Conservation (phyloP, 2,888 invertebrate species). For the Drosophila glabriapex region DNA sequence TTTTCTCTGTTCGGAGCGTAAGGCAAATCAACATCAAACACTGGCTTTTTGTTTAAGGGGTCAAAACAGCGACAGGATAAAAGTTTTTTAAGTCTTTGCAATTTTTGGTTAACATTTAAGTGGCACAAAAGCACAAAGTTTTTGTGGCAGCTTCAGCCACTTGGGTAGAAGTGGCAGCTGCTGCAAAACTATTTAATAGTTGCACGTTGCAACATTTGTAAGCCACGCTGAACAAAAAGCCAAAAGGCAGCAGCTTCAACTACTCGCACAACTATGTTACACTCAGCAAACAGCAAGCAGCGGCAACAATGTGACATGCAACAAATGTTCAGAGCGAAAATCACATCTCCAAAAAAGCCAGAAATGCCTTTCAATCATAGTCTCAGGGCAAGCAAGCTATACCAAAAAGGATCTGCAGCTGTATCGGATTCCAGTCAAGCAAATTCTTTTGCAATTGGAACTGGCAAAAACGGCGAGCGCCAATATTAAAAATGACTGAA, state of each 20-base stretch:
- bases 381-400: conserved; percentile 56
- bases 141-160: conserved; percentile 47
- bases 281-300: conserved; percentile 24
- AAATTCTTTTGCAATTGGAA: conserved; percentile 52
- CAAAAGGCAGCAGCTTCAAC: conserved; percentile 49
- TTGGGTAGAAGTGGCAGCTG: conserved; percentile 67
- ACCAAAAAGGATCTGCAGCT: conserved; percentile 33
- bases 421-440: conserved; percentile 12
- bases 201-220: conserved; percentile 76
- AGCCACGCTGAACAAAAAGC: conserved; percentile 52
- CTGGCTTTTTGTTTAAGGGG: conserved; percentile 27
- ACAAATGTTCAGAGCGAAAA: conserved; percentile 62
- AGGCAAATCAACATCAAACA: conserved; percentile 24
- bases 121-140: conserved; percentile 63
- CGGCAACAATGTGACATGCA: conserved; percentile 78
- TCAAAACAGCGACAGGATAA: conserved; percentile 27
- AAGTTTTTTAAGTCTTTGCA: conserved; percentile 23
- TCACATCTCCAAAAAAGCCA: conserved; percentile 35
- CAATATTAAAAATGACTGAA: conserved; percentile 52
- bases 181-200: conserved; percentile 75
- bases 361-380: conserved; percentile 70
- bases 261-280: conserved; percentile 63
- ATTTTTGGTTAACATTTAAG: conserved; percentile 56
- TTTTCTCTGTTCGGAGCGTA: conserved; percentile 6
- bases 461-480: conserved; percentile 22